Evolutionary conservation across 2,113 vertebrate species (phyloP).

Genomic region (Shinisaurus crocodilurus): DNA sequence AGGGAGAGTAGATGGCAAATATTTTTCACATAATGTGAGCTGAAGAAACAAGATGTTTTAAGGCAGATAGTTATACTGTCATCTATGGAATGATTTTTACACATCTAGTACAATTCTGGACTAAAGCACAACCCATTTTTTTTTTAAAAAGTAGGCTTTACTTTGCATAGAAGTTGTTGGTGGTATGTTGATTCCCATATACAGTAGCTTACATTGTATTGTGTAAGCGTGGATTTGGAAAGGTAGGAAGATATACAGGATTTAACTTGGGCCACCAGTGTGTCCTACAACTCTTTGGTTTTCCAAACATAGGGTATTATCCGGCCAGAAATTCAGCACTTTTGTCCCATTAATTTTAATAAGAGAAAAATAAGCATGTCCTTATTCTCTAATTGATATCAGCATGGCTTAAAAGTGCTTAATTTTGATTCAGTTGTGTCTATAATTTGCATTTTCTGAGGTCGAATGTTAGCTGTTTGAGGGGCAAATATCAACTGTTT

Average conservation of each 20-base stretch:
- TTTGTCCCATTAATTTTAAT: not conserved
- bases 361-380: not conserved
- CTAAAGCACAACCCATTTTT: not conserved
- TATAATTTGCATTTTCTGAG: not conserved
- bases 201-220: not conserved
- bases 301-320: not conserved
- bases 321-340: not conserved
- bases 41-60: slow-evolving; percentile 34
- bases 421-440: not conserved
- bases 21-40: slow-evolving; percentile 4
- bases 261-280: not conserved
- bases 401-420: not conserved
- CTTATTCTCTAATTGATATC: not conserved
- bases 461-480: not conserved
- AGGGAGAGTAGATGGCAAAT: slow-evolving; percentile 8
- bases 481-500: not conserved
- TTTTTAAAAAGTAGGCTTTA: slow-evolving; percentile 1
- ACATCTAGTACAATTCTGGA: slow-evolving; percentile 3
- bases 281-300: not conserved
- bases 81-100: slow-evolving; percentile 2
- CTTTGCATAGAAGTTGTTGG: not conserved
- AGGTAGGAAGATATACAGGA: not conserved
- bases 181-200: rapidly evolving
- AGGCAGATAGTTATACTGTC: slow-evolving; percentile 18
- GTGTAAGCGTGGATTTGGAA: rapidly evolving